phyloP scores from a whole-genome alignment of 2,113 vertebrate species.

The Dipodomys merriami region DNA sequence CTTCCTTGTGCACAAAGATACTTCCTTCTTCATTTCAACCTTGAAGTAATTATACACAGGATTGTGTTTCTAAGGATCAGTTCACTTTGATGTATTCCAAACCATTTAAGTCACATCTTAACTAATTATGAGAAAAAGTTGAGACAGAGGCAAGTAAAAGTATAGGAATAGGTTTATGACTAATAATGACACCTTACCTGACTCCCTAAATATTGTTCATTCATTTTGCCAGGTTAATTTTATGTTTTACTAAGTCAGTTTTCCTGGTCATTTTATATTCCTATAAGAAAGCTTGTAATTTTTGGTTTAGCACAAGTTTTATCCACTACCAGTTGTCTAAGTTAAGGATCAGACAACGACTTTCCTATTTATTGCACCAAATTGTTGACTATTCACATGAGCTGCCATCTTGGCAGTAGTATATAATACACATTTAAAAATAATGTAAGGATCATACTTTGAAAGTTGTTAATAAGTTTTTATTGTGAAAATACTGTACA shows the following conservation, averaged over 20 bases:
- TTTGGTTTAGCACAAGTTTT: background rate
- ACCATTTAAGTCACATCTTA: background rate
- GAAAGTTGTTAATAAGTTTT: background rate
- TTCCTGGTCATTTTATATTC: background rate
- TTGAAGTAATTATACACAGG: background rate
- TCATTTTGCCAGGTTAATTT: background rate
- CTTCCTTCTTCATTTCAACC: slow-evolving; percentile 32
- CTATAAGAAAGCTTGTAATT: too few species aligned
- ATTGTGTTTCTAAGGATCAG: slow-evolving; percentile 4
- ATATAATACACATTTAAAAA: background rate
- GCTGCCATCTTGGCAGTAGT: background rate
- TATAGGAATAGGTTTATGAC: background rate
- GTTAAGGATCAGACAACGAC: background rate
- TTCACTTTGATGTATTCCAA: background rate
- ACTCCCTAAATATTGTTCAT: background rate
- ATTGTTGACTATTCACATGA: background rate
- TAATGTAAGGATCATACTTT: background rate
- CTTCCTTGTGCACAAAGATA: background rate
- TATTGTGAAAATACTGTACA: too few species aligned
- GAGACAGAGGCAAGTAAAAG: background rate
- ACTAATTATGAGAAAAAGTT: background rate
- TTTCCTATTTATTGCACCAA: background rate
- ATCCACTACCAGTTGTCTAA: background rate
- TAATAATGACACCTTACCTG: background rate
- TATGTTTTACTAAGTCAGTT: background rate